A percentile compares a stretch with the other conserved stretches of the same genome.
Evolutionary conservation across 2,888 invertebrate genomes (phyloP).

Genomic region (Microplitis manilae): DNA sequence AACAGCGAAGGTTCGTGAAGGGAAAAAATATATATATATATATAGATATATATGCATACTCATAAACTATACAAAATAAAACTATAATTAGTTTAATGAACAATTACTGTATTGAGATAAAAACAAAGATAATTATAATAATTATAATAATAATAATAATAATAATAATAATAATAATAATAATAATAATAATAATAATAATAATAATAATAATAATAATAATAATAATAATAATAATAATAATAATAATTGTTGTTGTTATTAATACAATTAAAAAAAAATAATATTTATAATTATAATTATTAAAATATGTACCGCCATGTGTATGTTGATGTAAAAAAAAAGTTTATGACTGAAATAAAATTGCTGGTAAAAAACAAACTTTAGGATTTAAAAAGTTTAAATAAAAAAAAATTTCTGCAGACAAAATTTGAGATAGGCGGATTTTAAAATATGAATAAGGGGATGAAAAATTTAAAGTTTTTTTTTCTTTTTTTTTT

Average conservation of each 20-base stretch:
- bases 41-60: neutral
- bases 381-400: neutral
- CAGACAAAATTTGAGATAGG: neutral
- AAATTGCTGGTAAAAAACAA: neutral
- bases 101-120: neutral
- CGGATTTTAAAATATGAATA: conserved; percentile 10
- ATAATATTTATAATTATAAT: no score
- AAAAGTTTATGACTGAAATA: neutral
- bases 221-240: no score
- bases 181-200: no score
- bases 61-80: neutral
- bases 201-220: no score
- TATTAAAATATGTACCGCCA: no score
- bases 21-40: neutral
- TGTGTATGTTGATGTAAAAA: no score
- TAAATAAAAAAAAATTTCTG: neutral
- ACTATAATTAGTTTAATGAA: neutral
- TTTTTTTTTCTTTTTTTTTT: neutral
- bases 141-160: neutral
- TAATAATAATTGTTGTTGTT: neutral
- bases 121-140: neutral
- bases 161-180: no score
- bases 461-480: conserved; percentile 6
- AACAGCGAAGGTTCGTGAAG: conserved; percentile 33
- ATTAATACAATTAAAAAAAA: no score